Evolutionary conservation across 2,113 vertebrate species (phyloP).

Genomic region (Urocitellus parryii): DNA sequence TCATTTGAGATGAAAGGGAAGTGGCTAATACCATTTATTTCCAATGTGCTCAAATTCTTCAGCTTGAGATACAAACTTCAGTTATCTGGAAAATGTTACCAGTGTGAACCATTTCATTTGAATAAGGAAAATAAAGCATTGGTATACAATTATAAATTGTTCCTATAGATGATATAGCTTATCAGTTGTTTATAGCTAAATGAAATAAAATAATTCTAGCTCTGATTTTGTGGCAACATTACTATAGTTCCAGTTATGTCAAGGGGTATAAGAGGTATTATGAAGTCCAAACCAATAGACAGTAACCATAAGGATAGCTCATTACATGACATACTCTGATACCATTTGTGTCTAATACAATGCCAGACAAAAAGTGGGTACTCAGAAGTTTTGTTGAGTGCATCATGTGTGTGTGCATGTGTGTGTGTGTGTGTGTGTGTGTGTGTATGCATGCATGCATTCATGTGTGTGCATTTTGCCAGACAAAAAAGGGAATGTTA

Average conservation of each 20-base stretch:
- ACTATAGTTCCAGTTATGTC: background rate
- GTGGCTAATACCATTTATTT: background rate
- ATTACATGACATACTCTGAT: background rate
- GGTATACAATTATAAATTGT: background rate
- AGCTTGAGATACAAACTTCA: slow-evolving; percentile 21
- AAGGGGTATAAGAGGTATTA: background rate
- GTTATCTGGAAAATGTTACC: background rate
- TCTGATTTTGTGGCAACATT: background rate
- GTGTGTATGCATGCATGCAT: background rate
- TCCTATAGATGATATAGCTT: background rate
- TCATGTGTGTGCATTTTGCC: background rate
- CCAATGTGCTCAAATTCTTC: background rate
- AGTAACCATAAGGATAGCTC: background rate
- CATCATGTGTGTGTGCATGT: background rate
- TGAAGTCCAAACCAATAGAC: background rate
- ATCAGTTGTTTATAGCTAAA: background rate
- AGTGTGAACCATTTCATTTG: slow-evolving; percentile 17
- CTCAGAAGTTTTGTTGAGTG: background rate
- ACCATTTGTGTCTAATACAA: background rate
- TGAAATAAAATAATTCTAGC: background rate
- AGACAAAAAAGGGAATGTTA: background rate
- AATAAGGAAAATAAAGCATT: background rate
- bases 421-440: background rate
- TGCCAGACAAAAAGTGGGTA: background rate
- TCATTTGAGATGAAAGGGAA: background rate